These are phyloP conservation scores for Pica pica DNA, from an alignment of 2,113 vertebrate species.

Conservation along the genomic window DNA sequence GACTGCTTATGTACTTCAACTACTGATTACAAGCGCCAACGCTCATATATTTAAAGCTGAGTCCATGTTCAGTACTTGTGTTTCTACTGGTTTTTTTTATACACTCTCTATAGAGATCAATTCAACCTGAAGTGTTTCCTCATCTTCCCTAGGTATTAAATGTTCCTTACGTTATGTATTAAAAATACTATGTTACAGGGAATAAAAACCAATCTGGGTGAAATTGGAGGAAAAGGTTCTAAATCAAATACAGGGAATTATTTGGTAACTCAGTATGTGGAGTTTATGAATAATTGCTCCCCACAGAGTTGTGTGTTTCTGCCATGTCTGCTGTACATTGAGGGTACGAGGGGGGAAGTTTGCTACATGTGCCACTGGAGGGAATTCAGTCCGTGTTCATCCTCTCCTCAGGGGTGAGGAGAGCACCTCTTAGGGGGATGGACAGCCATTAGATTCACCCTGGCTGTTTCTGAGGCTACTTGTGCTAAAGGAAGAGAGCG, in stretches of 20 bases:
- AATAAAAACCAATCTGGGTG: background rate
- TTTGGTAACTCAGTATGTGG: background rate
- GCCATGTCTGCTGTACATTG: background rate
- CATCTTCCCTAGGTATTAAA: background rate
- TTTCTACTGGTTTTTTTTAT: accelerated
- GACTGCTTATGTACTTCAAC: background rate
- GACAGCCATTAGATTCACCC: background rate
- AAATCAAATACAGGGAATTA: background rate
- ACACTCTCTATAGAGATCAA: background rate
- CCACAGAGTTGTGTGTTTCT: accelerated
- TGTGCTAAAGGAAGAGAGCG: background rate
- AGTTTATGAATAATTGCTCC: background rate
- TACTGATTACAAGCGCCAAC: background rate
- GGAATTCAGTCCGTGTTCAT: accelerated
- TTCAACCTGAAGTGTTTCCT: background rate
- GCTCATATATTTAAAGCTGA: background rate
- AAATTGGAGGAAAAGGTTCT: background rate
- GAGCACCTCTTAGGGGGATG: background rate
- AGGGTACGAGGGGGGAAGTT: background rate
- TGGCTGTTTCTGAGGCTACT: background rate
- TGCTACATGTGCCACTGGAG: accelerated
- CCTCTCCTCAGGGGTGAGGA: background rate
- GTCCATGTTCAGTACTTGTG: background rate
- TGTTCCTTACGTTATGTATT: background rate
- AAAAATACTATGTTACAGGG: background rate